phyloP scores from a whole-genome alignment of 2,888 invertebrate species.

The Melinaea marsaeus region DNA sequence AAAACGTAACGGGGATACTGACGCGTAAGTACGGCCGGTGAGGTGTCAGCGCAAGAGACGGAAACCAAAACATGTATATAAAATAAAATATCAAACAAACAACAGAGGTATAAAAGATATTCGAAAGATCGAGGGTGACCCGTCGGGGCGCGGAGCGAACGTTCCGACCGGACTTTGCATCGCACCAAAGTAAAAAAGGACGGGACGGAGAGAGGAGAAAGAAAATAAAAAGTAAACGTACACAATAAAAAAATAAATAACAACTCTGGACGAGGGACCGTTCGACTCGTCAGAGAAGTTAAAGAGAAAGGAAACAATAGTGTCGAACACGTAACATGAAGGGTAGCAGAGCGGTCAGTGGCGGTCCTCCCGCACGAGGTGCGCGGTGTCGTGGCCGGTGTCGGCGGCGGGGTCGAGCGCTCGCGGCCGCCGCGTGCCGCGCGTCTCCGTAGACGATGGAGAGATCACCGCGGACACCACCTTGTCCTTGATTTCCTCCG shows the following conservation, averaged over 20 bases:
- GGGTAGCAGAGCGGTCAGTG: slow-evolving; percentile 42
- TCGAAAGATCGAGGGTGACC: slow-evolving; percentile 2
- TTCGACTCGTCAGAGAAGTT: slow-evolving; percentile 8
- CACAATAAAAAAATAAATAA: too few relatives aligned
- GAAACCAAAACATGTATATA: slow-evolving; percentile 35
- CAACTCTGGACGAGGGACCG: too few relatives aligned
- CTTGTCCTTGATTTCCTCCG: slow-evolving; percentile 85
- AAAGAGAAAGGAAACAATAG: slow-evolving; percentile 1
- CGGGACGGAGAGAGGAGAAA: slow-evolving; percentile 14
- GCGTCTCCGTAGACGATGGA: slow-evolving; percentile 88
- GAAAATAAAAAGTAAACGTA: not conserved
- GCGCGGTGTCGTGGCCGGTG: slow-evolving; percentile 94
- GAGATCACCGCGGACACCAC: slow-evolving; percentile 86
- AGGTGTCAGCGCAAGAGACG: slow-evolving; percentile 40
- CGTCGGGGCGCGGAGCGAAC: not conserved
- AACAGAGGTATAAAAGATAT: slow-evolving; percentile 32
- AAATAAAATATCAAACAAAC: slow-evolving; percentile 33
- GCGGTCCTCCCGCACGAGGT: slow-evolving; percentile 93
- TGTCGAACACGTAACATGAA: slow-evolving; percentile 9
- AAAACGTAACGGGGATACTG: slow-evolving; percentile 42
- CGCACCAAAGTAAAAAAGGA: slow-evolving; percentile 7
- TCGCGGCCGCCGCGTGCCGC: slow-evolving; percentile 81
- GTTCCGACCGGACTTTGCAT: too few relatives aligned
- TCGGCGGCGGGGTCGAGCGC: slow-evolving; percentile 91
- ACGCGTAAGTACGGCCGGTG: slow-evolving; percentile 52